Percentiles rank a stretch among this genome's conserved stretches.
Evolutionary conservation across 2,797 vertebrate species (phyloP).

Genomic region (Phoebastria nigripes): DNA sequence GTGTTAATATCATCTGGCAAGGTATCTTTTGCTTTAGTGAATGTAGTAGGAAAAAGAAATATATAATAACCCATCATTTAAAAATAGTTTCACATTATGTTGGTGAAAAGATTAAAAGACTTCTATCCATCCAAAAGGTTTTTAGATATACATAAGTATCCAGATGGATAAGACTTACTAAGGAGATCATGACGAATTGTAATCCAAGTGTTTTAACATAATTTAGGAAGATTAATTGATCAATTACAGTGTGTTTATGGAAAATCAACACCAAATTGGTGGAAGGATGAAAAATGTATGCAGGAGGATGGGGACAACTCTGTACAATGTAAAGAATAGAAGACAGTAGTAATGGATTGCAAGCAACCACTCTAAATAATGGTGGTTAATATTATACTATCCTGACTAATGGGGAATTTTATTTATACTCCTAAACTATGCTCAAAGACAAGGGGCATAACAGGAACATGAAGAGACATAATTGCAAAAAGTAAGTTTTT

Average conservation of each 20-base stretch:
- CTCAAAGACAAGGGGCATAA: conserved; percentile 1
- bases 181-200: not conserved
- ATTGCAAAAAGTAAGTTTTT: not conserved
- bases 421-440: conserved; percentile 11
- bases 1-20: not conserved
- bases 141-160: not conserved
- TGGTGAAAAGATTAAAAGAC: not conserved
- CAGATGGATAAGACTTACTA: conserved; percentile 22
- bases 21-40: not conserved
- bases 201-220: conserved; percentile 11
- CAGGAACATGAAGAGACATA: not conserved
- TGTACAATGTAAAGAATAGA: not conserved
- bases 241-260: conserved; percentile 14
- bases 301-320: not conserved
- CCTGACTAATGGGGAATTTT: conserved; percentile 10
- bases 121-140: not conserved
- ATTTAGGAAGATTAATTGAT: conserved; percentile 39
- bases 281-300: not conserved
- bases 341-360: not conserved
- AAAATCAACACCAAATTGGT: not conserved
- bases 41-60: not conserved
- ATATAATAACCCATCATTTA: not conserved
- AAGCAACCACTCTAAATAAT: conserved; percentile 14
- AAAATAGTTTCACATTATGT: not conserved
- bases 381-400: not conserved